phyloP scores from a whole-genome alignment of 2,888 invertebrate species.

The Hypomecis punctinalis region DNA sequence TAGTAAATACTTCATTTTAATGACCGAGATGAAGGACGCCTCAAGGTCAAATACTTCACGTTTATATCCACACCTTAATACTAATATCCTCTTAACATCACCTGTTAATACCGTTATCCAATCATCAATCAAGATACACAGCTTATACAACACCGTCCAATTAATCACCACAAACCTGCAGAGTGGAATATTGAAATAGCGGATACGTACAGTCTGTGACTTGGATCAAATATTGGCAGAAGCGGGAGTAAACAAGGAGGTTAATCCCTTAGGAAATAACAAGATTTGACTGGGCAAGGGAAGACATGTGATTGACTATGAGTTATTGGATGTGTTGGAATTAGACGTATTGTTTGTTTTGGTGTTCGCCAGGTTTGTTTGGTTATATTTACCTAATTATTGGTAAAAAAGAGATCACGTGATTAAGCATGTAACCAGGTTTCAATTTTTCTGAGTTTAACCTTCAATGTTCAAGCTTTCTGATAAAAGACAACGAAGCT shows the following conservation, averaged over 20 bases:
- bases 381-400: too few species aligned
- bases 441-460: too few species aligned
- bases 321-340: conserved; percentile 44
- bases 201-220: conserved; percentile 12
- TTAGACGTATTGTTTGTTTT: conserved; percentile 15
- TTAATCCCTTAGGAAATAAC: conserved; percentile 68
- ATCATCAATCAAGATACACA: conserved; percentile 44
- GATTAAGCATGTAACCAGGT: too few species aligned
- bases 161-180: conserved; percentile 5
- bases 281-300: conserved; percentile 54
- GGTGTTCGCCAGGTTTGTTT: neutral
- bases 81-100: conserved; percentile 10
- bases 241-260: conserved; percentile 44
- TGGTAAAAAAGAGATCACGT: too few species aligned
- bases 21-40: neutral
- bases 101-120: conserved; percentile 28
- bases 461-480: too few species aligned
- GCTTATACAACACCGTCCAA: conserved; percentile 19
- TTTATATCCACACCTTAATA: neutral
- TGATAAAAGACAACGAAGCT: too few species aligned
- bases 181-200: conserved; percentile 3
- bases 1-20: neutral
- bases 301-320: conserved; percentile 56
- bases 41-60: neutral
- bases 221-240: conserved; percentile 46